A percentile compares a stretch with the other conserved stretches of the same genome.
Evolutionary conservation across 2,888 invertebrate genomes (phyloP).

Genomic region (Sabellastarte sp.): DNA sequence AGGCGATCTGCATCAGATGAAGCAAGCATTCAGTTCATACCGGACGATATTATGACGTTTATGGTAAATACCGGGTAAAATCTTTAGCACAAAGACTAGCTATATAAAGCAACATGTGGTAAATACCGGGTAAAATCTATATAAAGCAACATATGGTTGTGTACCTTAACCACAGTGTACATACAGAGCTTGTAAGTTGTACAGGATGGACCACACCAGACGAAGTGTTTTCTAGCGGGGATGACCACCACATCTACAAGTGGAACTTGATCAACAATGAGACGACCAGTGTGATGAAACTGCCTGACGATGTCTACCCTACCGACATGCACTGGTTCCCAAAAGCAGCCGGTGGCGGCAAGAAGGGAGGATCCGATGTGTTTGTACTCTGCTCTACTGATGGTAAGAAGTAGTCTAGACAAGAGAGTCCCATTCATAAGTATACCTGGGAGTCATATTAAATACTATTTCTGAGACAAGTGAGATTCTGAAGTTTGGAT

Average conservation of each 20-base stretch:
- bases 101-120: too few species aligned
- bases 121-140: too few species aligned
- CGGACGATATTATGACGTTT: too few species aligned
- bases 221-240: conserved; percentile 91
- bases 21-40: background rate
- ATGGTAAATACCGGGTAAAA: too few species aligned
- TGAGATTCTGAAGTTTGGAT: too few species aligned
- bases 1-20: background rate
- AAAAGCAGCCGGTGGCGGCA: conserved; percentile 61
- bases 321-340: conserved; percentile 89
- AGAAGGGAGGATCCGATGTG: conserved; percentile 69
- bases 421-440: too few species aligned
- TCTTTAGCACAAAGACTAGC: too few species aligned
- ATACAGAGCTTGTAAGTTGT: conserved; percentile 77
- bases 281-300: conserved; percentile 69
- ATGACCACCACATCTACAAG: conserved; percentile 82
- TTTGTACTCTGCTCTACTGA: conserved; percentile 84
- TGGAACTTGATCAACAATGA: conserved; percentile 84
- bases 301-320: conserved; percentile 81
- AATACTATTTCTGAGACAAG: too few species aligned
- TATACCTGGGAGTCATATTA: too few species aligned
- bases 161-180: conserved; percentile 26
- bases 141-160: too few species aligned
- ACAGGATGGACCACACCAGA: conserved; percentile 92
- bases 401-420: conserved; percentile 66